Conservation (phyloP, 2,113 vertebrate species). For the Nematolebias whitei region DNA sequence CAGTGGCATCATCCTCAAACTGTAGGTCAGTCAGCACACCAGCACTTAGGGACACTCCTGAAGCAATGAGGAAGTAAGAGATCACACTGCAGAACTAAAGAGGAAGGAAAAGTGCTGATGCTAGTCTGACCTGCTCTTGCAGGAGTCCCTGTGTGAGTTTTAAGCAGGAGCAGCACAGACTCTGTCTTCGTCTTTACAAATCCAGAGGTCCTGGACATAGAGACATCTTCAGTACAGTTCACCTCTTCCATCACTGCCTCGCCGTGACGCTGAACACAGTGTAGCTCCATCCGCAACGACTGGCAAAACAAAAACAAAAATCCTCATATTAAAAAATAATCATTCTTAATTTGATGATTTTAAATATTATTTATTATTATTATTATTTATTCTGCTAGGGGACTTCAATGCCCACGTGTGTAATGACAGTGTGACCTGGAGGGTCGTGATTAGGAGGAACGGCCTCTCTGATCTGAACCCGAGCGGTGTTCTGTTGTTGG, state of each 20-base stretch:
- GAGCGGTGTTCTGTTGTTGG: too few relatives aligned
- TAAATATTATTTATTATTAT: too few relatives aligned
- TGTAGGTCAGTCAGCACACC: constrained; percentile 54
- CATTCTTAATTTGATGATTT: too few relatives aligned
- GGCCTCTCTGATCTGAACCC: too few relatives aligned
- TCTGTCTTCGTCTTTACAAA: constrained; percentile 67
- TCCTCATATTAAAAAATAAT: too few relatives aligned
- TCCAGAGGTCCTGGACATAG: constrained; percentile 54
- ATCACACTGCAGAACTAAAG: background rate
- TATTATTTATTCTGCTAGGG: too few relatives aligned
- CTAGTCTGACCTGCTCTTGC: constrained; percentile 57
- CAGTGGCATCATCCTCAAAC: constrained; percentile 69
- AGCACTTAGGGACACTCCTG: constrained; percentile 49
- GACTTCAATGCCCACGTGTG: too few relatives aligned
- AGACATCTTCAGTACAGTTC: constrained; percentile 78
- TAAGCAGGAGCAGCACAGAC: constrained; percentile 73
- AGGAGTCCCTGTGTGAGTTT: constrained; percentile 65
- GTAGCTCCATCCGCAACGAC: constrained; percentile 69
- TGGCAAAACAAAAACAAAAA: constrained; percentile 22
- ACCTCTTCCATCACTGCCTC: constrained; percentile 74
- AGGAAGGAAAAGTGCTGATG: background rate
- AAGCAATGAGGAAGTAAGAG: background rate
- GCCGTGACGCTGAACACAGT: constrained; percentile 70
- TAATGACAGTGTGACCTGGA: too few relatives aligned
- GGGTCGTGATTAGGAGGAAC: too few relatives aligned